Evolutionary conservation across 2,888 invertebrate species (phyloP), one percentile per base, ranked within the genome.

Genomic region (Acleris holmiana): DNA sequence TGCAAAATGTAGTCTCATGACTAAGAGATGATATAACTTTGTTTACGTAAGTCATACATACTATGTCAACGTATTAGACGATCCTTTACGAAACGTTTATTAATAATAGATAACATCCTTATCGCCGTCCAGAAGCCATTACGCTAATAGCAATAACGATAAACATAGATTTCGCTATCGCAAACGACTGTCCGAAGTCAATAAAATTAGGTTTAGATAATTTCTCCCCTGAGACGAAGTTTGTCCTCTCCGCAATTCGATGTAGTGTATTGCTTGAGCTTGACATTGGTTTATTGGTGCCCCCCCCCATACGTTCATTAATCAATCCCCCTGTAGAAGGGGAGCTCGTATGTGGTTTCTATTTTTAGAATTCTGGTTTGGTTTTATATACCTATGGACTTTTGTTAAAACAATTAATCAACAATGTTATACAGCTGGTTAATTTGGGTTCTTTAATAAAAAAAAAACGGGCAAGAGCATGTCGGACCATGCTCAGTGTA

Each of bases 241-340:
- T 18, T 29, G 35, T 2, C 18, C 13, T 35, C 6, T 35, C 7
- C 53, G 53, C 21, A 23, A 44, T 19, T 40, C 29, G 51, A 10
- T 29, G 25, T 29, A 51, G 56, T 56, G 19, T 25, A 44, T 46
- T 35, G 41, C n/a, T 54, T 59, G 64, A 41, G 53, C 53, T 54
- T 64, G 64, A 54, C 53, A 44, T 58, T 64, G 64, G 53, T 44
- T 54, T 59, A 59, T 48, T 54, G 41, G 58, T 40, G 19, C 19
- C 1, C 41, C 57, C 57, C 53, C 64, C n/a, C n/a, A n/a, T 35
- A 40, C 41, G 21, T 40, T 40, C 57, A 17, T 40, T 58, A 41
- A 64, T 64, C 58, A 59, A 54, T 59, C 58, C 58, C 15, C 48
- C 15, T 47, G n/a, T 25, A 29, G 21, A 29, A 17, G 21, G 35